A percentile compares a stretch with the other conserved stretches of the same genome.
Conservation (phyloP, 2,113 vertebrate genomes). For the Cheilinus undulatus region DNA sequence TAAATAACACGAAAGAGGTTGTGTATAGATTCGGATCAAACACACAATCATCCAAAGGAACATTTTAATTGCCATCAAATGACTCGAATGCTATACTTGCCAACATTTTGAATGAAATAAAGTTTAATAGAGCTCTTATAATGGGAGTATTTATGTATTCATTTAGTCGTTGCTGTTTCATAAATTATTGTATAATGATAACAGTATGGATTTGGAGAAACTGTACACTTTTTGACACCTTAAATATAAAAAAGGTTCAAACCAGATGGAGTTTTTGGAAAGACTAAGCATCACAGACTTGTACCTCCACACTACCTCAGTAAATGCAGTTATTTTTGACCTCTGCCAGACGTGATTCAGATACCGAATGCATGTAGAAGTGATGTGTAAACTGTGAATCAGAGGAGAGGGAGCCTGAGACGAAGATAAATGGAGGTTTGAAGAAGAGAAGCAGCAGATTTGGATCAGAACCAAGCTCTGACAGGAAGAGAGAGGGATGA, state of each 20-base stretch:
- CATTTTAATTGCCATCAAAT: too few relatives aligned
- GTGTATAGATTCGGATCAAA: too few relatives aligned
- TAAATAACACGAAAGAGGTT: too few relatives aligned
- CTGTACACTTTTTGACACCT: neutral
- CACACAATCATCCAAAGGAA: too few relatives aligned
- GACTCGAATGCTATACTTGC: too few relatives aligned
- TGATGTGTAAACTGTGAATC: neutral
- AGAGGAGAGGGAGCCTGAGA: neutral
- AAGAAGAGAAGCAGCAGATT: conserved; percentile 14
- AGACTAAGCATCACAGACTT: neutral
- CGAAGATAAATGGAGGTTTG: conserved; percentile 8
- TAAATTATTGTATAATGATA: too few relatives aligned
- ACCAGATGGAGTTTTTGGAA: neutral
- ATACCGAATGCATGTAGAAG: neutral
- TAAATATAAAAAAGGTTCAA: neutral
- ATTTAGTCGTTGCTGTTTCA: too few relatives aligned
- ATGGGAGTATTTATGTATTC: too few relatives aligned
- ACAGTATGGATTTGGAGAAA: too few relatives aligned
- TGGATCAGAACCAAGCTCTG: conserved; percentile 16
- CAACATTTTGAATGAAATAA: too few relatives aligned
- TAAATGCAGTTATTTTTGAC: neutral
- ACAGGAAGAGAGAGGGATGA: neutral
- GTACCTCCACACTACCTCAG: neutral
- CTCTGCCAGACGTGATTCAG: neutral
- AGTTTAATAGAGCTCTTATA: too few relatives aligned